Evolutionary conservation across 2,797 vertebrate species (phyloP).

Genomic region (Valencia hispanica): DNA sequence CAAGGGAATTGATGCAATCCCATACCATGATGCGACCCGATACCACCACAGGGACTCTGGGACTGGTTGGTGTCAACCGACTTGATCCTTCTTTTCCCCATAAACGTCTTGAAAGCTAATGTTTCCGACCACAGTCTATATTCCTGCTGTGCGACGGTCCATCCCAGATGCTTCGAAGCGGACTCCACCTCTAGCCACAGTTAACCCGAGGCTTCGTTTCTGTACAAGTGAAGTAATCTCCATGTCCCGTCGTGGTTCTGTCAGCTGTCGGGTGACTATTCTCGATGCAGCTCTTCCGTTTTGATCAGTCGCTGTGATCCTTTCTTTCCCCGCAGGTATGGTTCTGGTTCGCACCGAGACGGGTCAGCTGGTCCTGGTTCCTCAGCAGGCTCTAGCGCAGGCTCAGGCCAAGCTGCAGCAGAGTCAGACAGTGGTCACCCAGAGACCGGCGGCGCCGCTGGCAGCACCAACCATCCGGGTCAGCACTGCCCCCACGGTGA

Average conservation of each 20-base stretch:
- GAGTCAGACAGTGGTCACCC: constrained; percentile 78
- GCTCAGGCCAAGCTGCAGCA: constrained; percentile 81
- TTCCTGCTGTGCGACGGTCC: no score
- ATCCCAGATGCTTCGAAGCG: no score
- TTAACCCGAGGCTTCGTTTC: no score
- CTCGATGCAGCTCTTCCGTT: background rate
- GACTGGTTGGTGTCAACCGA: no score
- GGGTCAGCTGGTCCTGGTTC: constrained; percentile 88
- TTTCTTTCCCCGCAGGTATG: constrained; percentile 79
- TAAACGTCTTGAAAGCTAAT: background rate
- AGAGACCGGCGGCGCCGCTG: constrained; percentile 80
- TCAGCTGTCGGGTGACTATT: no score
- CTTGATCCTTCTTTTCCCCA: background rate
- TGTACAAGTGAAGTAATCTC: no score
- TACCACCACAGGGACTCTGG: background rate
- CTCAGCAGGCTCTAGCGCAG: constrained; percentile 87
- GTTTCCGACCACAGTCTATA: no score
- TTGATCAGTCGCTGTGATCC: background rate
- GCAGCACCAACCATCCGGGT: constrained; percentile 82
- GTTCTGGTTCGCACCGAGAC: constrained; percentile 88
- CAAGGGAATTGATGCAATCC: background rate
- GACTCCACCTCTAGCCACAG: no score
- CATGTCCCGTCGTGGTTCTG: no score
- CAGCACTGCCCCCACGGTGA: constrained; percentile 79
- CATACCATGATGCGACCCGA: background rate